A percentile compares a stretch with the other conserved stretches of the same genome.
These are phyloP conservation scores for Burhinus bistriatus DNA, from an alignment of 2,113 vertebrate genomes.

Conservation along the genomic window DNA sequence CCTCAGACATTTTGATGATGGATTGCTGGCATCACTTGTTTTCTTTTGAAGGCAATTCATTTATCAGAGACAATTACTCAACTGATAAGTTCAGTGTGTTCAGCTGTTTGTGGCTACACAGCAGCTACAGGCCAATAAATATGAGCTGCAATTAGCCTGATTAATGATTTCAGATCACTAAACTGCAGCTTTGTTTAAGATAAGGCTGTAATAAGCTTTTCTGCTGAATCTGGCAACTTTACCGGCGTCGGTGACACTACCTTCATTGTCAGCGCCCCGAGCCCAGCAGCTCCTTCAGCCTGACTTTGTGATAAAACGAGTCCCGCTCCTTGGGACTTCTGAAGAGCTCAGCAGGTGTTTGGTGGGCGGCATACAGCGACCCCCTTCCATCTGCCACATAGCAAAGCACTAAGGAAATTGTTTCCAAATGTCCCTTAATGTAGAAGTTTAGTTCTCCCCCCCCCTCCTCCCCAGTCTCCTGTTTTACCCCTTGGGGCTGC, in stretches of 20 bases:
- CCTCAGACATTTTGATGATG: conserved; percentile 6
- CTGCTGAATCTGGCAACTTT: neutral
- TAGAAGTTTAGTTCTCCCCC: neutral
- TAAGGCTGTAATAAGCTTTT: conserved; percentile 38
- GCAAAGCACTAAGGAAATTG: conserved; percentile 28
- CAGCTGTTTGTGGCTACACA: conserved; percentile 41
- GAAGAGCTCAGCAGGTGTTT: conserved; percentile 53
- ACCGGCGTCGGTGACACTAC: neutral
- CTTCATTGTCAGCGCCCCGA: neutral
- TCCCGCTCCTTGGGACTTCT: neutral
- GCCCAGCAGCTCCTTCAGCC: conserved; percentile 1
- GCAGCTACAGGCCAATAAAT: conserved; percentile 39
- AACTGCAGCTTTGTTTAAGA: conserved; percentile 48
- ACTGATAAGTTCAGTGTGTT: conserved; percentile 61
- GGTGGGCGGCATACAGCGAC: neutral
- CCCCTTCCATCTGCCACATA: conserved; percentile 10
- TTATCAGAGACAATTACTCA: conserved; percentile 61
- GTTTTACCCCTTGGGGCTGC: neutral
- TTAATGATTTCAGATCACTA: conserved; percentile 68
- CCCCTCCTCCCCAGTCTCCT: neutral
- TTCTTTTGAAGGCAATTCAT: conserved; percentile 55
- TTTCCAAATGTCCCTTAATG: conserved; percentile 37
- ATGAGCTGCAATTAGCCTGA: conserved; percentile 48
- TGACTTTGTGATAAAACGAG: neutral
- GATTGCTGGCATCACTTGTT: conserved; percentile 44